phyloP scores from a whole-genome alignment of 2,797 vertebrate genomes.

The Falco peregrinus region DNA sequence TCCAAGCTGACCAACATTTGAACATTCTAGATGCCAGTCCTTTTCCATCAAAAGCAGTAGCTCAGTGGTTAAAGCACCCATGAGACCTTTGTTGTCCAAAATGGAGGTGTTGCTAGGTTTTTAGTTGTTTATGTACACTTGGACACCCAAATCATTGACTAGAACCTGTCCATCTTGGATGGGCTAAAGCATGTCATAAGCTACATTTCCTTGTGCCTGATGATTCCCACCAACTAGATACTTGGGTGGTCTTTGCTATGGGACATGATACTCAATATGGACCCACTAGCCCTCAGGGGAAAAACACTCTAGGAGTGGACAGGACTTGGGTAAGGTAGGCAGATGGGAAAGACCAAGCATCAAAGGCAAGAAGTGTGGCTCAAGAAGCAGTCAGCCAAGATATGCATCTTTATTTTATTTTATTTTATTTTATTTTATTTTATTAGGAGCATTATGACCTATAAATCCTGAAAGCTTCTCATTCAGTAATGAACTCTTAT shows the following conservation, averaged over 20 bases:
- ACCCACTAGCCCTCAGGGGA: background rate
- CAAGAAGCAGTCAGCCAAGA: background rate
- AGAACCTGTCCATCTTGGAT: background rate
- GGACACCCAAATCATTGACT: background rate
- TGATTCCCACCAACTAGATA: background rate
- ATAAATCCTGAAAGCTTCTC: background rate
- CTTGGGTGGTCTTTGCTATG: background rate
- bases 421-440: background rate
- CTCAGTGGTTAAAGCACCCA: background rate
- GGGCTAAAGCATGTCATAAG: accelerated
- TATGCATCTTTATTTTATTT: no score
- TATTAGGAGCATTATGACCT: background rate
- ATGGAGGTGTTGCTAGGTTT: background rate
- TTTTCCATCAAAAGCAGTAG: background rate
- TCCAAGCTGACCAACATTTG: background rate
- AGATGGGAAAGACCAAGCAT: background rate
- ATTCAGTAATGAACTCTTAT: background rate
- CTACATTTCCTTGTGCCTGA: background rate
- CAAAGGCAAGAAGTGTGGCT: background rate
- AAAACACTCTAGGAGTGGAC: background rate
- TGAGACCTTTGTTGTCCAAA: background rate
- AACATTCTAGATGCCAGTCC: background rate
- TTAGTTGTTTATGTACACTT: background rate
- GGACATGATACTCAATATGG: background rate
- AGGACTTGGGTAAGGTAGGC: background rate